These are phyloP conservation scores for Zele albiditarsus DNA, from an alignment of 2,888 invertebrate species.

Conservation along the genomic window DNA sequence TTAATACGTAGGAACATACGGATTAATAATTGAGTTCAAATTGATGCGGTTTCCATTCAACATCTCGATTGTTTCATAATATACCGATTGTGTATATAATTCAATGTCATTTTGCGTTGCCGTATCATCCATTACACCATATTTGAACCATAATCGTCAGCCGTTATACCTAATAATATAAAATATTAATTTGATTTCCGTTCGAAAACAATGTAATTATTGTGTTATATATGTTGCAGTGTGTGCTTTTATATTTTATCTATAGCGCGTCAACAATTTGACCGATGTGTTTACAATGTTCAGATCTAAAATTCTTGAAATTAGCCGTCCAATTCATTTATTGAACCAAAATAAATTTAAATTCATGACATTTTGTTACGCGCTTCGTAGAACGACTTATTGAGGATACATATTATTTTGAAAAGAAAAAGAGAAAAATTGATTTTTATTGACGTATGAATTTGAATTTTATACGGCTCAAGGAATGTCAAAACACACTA, in stretches of 20 bases:
- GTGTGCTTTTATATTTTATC: neutral
- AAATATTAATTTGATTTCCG: neutral
- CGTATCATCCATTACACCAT: neutral
- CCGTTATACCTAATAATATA: conserved; percentile 2
- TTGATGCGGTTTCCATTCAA: conserved; percentile 26
- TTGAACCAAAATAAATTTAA: neutral
- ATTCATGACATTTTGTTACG: neutral
- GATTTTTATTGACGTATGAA: neutral
- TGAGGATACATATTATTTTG: neutral
- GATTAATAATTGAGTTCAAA: conserved; percentile 20
- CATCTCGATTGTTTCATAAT: conserved; percentile 2
- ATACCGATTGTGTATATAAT: conserved; percentile 5
- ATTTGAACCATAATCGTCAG: neutral
- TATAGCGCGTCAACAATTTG: neutral
- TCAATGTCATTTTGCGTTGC: neutral
- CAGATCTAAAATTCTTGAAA: neutral
- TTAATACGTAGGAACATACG: conserved; percentile 16
- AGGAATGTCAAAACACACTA: neutral
- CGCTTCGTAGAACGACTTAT: neutral
- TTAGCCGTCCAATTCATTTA: neutral
- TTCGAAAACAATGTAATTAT: neutral
- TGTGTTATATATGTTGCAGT: neutral
- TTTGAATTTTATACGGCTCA: neutral
- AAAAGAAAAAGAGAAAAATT: neutral
- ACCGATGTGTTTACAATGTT: neutral